phyloP scores from a whole-genome alignment of 1,140 invertebrate genomes.

The Magallana angulata region DNA sequence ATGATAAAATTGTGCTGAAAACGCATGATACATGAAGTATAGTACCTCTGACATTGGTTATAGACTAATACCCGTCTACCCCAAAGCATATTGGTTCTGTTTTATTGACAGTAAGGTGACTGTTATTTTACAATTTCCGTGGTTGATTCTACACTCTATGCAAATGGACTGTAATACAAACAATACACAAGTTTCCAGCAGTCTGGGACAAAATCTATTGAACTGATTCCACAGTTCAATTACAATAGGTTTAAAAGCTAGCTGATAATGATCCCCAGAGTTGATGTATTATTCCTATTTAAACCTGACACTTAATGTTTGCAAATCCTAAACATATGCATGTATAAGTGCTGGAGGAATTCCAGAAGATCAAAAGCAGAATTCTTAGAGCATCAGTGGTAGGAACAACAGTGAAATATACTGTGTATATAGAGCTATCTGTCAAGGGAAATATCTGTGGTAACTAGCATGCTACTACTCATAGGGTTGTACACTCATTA shows the following conservation, averaged over 20 bases:
- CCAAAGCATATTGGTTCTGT: not conserved
- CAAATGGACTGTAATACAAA: constrained; percentile 19
- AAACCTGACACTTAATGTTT: constrained; percentile 30
- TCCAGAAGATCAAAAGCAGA: not conserved
- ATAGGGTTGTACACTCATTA: no score
- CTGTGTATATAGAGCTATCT: no score
- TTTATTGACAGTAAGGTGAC: not conserved
- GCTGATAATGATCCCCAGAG: constrained; percentile 22
- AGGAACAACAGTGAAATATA: no score
- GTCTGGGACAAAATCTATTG: constrained; percentile 15
- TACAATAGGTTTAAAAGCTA: constrained; percentile 21
- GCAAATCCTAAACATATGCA: not conserved
- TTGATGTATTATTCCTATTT: constrained; percentile 20
- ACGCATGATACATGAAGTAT: no score
- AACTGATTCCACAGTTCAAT: not conserved
- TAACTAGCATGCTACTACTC: no score
- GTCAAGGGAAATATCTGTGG: no score
- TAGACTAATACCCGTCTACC: not conserved
- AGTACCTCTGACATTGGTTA: no score
- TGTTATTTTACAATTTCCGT: constrained; percentile 35
- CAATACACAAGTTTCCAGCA: constrained; percentile 11
- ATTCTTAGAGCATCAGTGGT: not conserved
- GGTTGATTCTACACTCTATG: not conserved
- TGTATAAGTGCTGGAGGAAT: not conserved
- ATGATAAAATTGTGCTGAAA: no score